Conservation (phyloP, 2,113 vertebrate species). For the Callithrix jacchus region DNA sequence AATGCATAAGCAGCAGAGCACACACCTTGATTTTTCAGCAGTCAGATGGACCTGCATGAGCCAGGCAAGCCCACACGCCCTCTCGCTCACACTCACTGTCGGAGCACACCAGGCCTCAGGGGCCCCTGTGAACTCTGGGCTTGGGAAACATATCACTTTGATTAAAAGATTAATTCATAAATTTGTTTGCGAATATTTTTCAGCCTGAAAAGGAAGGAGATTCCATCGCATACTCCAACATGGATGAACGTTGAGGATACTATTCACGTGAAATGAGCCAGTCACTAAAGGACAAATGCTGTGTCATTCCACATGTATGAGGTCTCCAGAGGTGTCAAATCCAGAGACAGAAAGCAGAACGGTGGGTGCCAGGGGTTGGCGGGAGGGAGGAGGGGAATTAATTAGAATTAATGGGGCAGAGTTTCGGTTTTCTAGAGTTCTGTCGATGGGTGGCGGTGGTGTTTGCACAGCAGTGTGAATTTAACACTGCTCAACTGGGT, state of each 20-base stretch:
- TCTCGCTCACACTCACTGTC: too few relatives aligned
- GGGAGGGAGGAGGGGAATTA: rapidly evolving
- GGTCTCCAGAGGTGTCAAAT: rapidly evolving
- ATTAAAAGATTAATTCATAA: background rate
- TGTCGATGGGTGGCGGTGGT: background rate
- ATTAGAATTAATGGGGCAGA: rapidly evolving
- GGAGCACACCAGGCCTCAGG: background rate
- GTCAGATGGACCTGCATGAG: too few relatives aligned
- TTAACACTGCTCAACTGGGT: background rate
- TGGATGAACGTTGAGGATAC: background rate
- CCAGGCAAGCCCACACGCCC: too few relatives aligned
- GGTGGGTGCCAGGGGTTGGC: background rate
- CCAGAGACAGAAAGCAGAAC: background rate
- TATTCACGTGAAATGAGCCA: rapidly evolving
- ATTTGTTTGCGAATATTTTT: background rate
- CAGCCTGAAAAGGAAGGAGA: background rate
- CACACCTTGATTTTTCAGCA: rapidly evolving
- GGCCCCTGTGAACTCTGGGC: background rate
- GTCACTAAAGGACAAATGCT: rapidly evolving
- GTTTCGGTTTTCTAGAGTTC: background rate
- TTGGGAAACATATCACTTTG: background rate
- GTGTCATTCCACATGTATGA: rapidly evolving
- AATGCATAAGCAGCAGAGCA: rapidly evolving
- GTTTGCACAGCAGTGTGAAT: rapidly evolving
- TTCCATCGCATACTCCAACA: rapidly evolving